Conservation (phyloP, 2,888 invertebrate species). For the Synanthedon andrenaeformis region DNA sequence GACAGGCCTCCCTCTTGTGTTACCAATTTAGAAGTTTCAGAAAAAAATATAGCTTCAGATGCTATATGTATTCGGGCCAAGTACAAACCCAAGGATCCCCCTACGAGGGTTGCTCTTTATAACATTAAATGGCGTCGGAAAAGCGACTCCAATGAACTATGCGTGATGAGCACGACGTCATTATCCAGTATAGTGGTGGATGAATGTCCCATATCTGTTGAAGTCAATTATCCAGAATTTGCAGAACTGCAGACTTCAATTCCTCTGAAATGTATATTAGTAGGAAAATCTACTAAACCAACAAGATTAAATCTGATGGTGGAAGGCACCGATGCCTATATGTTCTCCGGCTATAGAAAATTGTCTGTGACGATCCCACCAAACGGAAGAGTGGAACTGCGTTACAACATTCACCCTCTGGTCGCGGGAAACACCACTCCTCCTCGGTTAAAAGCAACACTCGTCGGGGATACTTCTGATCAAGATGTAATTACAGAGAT, state of each 20-base stretch:
- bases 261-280: slow-evolving; percentile 76
- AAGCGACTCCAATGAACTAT: slow-evolving; percentile 27
- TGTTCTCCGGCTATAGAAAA: slow-evolving; percentile 96
- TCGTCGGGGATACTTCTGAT: slow-evolving; percentile 47
- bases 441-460: slow-evolving; percentile 70
- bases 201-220: slow-evolving; percentile 72
- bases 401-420: slow-evolving; percentile 85
- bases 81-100: slow-evolving; percentile 50
- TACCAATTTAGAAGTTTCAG: slow-evolving; percentile 45
- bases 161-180: slow-evolving; percentile 67
- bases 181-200: slow-evolving; percentile 70
- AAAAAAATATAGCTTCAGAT: slow-evolving; percentile 53
- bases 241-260: slow-evolving; percentile 80
- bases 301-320: slow-evolving; percentile 80
- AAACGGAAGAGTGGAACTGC: slow-evolving; percentile 69
- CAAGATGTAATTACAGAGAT: slow-evolving; percentile 56
- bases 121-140: slow-evolving; percentile 59
- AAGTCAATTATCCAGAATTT: slow-evolving; percentile 77
- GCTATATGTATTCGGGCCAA: slow-evolving; percentile 53
- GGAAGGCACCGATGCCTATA: slow-evolving; percentile 90
- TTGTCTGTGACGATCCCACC: slow-evolving; percentile 74
- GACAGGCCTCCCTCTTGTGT: slow-evolving; percentile 43
- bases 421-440: slow-evolving; percentile 79
- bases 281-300: slow-evolving; percentile 78
- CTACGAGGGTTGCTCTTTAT: slow-evolving; percentile 53